These are phyloP conservation scores for Periphyllus acericola DNA, from an alignment of 2,888 invertebrate genomes.

Conservation along the genomic window DNA sequence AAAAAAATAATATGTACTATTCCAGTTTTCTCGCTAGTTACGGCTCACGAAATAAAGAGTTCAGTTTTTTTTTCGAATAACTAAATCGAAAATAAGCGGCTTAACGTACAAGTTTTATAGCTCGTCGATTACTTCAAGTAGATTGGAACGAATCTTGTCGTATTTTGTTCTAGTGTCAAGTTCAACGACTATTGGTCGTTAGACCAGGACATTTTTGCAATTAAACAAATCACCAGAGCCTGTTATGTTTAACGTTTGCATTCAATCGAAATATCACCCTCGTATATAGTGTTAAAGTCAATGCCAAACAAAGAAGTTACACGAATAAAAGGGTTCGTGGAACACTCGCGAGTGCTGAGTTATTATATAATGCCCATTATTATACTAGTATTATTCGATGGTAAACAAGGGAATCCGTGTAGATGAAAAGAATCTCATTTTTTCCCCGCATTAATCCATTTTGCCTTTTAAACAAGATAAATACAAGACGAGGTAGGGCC, in stretches of 20 bases:
- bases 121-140: constrained; percentile 4
- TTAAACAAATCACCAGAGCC: too few relatives aligned
- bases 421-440: neutral
- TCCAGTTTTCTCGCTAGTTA: neutral
- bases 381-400: too few relatives aligned
- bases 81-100: neutral
- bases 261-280: too few relatives aligned
- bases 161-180: neutral
- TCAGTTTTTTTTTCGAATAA: constrained; percentile 8
- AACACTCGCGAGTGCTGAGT: too few relatives aligned
- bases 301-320: too few relatives aligned
- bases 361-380: too few relatives aligned
- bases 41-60: neutral
- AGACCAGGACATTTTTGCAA: neutral
- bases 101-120: neutral
- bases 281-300: too few relatives aligned
- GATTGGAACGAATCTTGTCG: constrained; percentile 34
- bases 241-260: too few relatives aligned
- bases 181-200: neutral
- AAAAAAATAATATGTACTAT: too few relatives aligned
- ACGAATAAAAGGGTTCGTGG: too few relatives aligned
- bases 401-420: too few relatives aligned
- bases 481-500: neutral
- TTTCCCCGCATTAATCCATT: neutral
- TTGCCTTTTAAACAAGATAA: neutral